phyloP scores from a whole-genome alignment of 2,888 invertebrate species.

The Frankliniella intonsa region DNA sequence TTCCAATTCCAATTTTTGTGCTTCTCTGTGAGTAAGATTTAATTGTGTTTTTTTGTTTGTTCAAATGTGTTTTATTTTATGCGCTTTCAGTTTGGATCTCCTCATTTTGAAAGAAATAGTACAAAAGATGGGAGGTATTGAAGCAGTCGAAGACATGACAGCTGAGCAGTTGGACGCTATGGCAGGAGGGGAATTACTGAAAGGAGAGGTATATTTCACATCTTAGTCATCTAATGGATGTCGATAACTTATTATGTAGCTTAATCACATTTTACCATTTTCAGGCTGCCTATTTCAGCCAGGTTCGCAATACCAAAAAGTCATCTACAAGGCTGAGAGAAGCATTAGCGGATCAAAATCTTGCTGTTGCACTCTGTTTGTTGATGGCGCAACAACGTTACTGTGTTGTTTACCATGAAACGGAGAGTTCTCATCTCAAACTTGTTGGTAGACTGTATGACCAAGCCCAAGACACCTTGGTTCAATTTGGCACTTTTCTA shows the following conservation, averaged over 20 bases:
- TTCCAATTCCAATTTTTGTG: constrained; percentile 15
- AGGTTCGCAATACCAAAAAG: constrained; percentile 93
- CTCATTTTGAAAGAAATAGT: constrained; percentile 94
- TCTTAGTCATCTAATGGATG: constrained; percentile 14
- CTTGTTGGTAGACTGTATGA: constrained; percentile 74
- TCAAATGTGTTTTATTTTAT: not conserved
- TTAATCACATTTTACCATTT: constrained; percentile 39
- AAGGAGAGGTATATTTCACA: constrained; percentile 71
- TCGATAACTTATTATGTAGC: constrained; percentile 29
- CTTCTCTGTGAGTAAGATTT: constrained; percentile 26
- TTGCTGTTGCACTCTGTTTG: constrained; percentile 89
- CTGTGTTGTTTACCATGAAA: constrained; percentile 84
- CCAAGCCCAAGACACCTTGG: constrained; percentile 87
- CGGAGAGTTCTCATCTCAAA: constrained; percentile 76
- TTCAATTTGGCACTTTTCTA: constrained; percentile 95
- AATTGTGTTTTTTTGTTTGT: not conserved
- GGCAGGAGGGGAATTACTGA: constrained; percentile 91
- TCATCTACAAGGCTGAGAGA: constrained; percentile 93
- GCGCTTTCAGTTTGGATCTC: constrained; percentile 68
- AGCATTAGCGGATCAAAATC: constrained; percentile 85
- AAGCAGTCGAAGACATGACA: constrained; percentile 94
- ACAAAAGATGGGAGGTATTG: constrained; percentile 99
- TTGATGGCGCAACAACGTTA: constrained; percentile 96
- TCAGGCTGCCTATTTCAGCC: constrained; percentile 94
- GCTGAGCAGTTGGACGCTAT: constrained; percentile 93